Evolutionary conservation across 2,888 invertebrate species (phyloP), one percentile per base, ranked within the genome.

Genomic region (Lamproptera curius): DNA sequence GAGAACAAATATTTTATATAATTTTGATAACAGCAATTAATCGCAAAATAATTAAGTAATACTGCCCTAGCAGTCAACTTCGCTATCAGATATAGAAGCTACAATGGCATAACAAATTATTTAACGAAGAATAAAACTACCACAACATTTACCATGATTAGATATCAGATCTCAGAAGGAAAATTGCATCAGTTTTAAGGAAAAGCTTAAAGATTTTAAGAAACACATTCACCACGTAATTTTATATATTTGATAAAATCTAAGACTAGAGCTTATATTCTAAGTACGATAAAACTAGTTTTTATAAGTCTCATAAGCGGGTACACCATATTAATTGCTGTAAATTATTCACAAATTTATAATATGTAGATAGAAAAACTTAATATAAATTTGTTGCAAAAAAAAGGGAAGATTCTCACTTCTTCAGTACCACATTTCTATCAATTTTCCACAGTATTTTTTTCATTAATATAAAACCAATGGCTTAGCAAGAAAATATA

Each of bases 1-100:
- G 17, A 49, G 40, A 39, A n/a, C n/a, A 20, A 6, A 38, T 42
- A 38, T n/a, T 9, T 37, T 47, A 46, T 0, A 5, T 16, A 34
- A 37, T 15, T 42, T 26, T 2, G 15, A 38, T 42, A 26, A 28
- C n/a, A 28, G 23, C 13, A 33, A 13, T 15, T 16, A 9, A 15
- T 31, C 17, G 48, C 47, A 48, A 42, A 36, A 16, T 16, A 42
- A 47, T 11, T 13, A 16, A 2, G 6, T 42, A 38, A 42, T 35
- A 26, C 36, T 26, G 48, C 33, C 8, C 8, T 6, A 34, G 37
- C 34, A 48, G 48, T 34, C 33, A 39, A 46, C 13, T 40, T 16
- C 10, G 10, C 40, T 40, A 46, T 46, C n/a, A 40, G 46, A 35
- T 16, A 35, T 13, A 40, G 35, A 40, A 40, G 46, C 46, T 46